A percentile compares a stretch with the other conserved stretches of the same genome.
Evolutionary conservation across 2,797 vertebrate genomes (phyloP).

Genomic region (Halcyon leucocephala): DNA sequence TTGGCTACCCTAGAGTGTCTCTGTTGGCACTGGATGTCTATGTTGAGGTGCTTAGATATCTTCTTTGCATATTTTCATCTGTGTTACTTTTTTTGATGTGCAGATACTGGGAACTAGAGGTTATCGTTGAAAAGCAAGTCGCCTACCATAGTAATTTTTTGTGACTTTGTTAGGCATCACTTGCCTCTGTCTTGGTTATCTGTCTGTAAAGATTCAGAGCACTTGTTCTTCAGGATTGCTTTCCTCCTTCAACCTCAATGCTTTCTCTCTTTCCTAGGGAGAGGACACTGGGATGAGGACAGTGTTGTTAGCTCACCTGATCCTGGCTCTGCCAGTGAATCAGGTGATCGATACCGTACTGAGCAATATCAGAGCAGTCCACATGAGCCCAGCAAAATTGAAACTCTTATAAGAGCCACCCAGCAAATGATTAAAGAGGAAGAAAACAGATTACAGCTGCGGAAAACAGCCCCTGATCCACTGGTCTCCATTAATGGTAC

Average conservation of each 20-base stretch:
- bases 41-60: background rate
- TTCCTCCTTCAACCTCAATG: background rate
- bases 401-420: conserved; percentile 93
- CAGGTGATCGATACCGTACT: conserved; percentile 87
- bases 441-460: conserved; percentile 87
- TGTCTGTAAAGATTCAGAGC: background rate
- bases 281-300: conserved; percentile 95
- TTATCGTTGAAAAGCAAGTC: background rate
- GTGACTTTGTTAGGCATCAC: fast-evolving
- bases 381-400: conserved; percentile 94
- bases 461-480: conserved; percentile 82
- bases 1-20: background rate
- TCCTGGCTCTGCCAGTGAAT: conserved; percentile 94
- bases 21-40: background rate
- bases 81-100: background rate
- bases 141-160: background rate
- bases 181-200: background rate
- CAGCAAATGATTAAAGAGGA: conserved; percentile 99
- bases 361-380: conserved; percentile 90
- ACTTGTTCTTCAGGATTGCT: background rate
- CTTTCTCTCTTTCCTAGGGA: conserved; percentile 80
- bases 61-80: background rate
- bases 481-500: conserved; percentile 87
- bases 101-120: background rate
- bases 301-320: conserved; percentile 94